Evolutionary conservation across 2,113 vertebrate genomes (phyloP), one percentile per base, ranked within the genome.

Genomic region (Terrapene triunguis): DNA sequence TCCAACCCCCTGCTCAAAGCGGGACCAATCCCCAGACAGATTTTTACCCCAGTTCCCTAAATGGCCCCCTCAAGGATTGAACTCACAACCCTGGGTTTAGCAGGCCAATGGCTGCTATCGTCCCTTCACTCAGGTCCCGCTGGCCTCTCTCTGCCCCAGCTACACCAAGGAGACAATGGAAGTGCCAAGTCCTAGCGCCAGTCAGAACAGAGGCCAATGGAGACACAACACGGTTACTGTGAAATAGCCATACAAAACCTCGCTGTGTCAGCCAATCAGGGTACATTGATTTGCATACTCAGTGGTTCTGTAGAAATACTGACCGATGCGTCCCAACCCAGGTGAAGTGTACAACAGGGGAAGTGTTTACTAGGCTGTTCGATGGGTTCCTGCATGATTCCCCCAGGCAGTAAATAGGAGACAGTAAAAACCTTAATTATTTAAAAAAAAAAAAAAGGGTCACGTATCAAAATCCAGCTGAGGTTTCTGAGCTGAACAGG

Each of bases 401-500:
- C 21, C 21, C 10, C 69, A 3, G 12, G 38, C 38, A 25, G 72
- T 13, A 42, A 44, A 44, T 25, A 13, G n/a, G 72, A 22, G 21
- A 76, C 22, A 42, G 24, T 11, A 42, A 74, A 74, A 74, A 10
- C 17, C 69, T 74, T 27, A 17, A 51, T 24, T 81, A 19, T 53
- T 42, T 9, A 7, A 14, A 35, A 80, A 48, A 62, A 51, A 24
- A 74, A 17, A 50, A 44, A 80, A 3, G 4, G 32, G 53, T 78
- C 38, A 47, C 13, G 1, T 78, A 78, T 78, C 21, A 27, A 78
- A 78, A 27, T 27, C 35, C 24, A 78, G 74, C 22, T 6, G 38
- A 5, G 42, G 11, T 25, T 74, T 24, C 38, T 84, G 55, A 96
- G 93, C 90, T 92, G 96, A 78, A 82, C 84, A 80, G 79, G 83